Evolutionary conservation across 2,113 vertebrate genomes (phyloP), one percentile per base, ranked within the genome.

Genomic region (Cebidichthys violaceus): DNA sequence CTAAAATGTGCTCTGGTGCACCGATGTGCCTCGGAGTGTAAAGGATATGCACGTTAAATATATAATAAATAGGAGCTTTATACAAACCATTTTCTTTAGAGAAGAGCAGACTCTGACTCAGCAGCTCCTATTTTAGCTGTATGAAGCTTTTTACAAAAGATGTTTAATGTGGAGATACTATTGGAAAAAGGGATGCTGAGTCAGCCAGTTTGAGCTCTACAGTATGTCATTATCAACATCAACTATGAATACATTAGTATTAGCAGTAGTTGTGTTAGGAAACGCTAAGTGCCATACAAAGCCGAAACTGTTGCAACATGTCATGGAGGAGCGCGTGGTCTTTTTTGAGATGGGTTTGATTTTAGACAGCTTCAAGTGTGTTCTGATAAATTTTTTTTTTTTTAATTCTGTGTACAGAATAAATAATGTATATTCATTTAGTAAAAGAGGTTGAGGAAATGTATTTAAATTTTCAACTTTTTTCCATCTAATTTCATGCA

Each of bases 371-470:
- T 77, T 77, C 22, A 22, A 10, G 1, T 59, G 7, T 64, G 15
- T 33, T 70, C 47, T 33, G n/a, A 64, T 78, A 2, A 17, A n/a
- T n/a, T n/a, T n/a, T n/a, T n/a, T n/a, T n/a, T n/a, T n/a, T 50
- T 71, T 71, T 27, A 29, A 7, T 31, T 10, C 17, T 6, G 3
- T 75, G 24, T 79, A 24, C 20, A 73, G 15, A 45, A 65, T 45
- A 69, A 64, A 65, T 41, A 69, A 64, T 54, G 15, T 59, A 41
- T 67, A 24, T 52, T 61, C 2, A 33, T 64, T 60, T 47, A 73
- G 41, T 52, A 54, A 70, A 60, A n/a, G 22, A 31, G 70, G 54
- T 31, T 74, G 17, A 60, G 47, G 4, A 65, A 69, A 41, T 57
- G 3, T 80, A 74, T 77, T 77, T 52, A n/a, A 17, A 59, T 45